Percentiles rank a stretch among this genome's conserved stretches.
phyloP scores from a whole-genome alignment of 2,113 vertebrate genomes.

The Neopipo cinnamomea region DNA sequence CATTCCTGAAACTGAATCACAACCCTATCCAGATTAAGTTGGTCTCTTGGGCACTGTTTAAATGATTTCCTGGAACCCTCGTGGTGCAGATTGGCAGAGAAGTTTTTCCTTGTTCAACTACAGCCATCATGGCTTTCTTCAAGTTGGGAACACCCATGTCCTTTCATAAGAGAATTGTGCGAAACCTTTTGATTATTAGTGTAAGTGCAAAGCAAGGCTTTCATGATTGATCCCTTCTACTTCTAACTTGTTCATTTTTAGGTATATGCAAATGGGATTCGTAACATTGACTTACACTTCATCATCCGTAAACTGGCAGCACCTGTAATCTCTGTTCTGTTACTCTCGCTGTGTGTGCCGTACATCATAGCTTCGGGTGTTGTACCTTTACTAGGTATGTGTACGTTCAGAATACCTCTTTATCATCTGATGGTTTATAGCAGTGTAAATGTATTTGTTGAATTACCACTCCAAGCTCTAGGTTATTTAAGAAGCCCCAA shows the following conservation, averaged over 20 bases:
- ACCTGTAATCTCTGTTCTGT: constrained; percentile 91
- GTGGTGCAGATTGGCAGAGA: neutral
- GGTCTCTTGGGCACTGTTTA: neutral
- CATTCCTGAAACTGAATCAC: neutral
- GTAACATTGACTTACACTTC: constrained; percentile 97
- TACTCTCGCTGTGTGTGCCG: constrained; percentile 92
- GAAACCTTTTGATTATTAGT: neutral
- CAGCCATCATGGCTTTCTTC: neutral
- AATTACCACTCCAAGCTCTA: neutral
- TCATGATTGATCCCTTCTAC: neutral
- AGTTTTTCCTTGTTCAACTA: neutral
- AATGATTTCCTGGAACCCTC: neutral
- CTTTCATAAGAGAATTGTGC: neutral
- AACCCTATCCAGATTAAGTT: neutral
- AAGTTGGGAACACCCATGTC: neutral
- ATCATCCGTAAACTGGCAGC: constrained; percentile 94
- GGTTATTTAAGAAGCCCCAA: neutral
- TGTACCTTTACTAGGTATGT: constrained; percentile 89
- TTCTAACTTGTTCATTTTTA: constrained; percentile 35
- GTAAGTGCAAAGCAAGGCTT: neutral
- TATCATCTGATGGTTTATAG: neutral
- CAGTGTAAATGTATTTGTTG: neutral
- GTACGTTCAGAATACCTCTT: neutral
- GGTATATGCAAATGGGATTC: constrained; percentile 98
- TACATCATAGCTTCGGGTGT: constrained; percentile 92